Evolutionary conservation across 2,797 vertebrate genomes (phyloP).

Genomic region (Poecilia velifera): DNA sequence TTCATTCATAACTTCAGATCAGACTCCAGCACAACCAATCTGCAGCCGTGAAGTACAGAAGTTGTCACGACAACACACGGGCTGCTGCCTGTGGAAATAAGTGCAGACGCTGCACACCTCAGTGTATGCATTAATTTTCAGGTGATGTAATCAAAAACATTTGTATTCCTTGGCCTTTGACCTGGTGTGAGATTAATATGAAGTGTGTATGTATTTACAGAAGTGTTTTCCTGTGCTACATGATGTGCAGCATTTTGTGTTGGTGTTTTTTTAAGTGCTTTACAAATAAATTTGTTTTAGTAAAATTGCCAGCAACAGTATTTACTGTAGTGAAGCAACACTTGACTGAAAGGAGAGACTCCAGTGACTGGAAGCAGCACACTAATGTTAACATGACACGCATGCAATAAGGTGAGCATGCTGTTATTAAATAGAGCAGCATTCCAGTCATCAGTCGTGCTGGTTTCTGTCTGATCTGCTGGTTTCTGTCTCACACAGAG

Average conservation of each 20-base stretch:
- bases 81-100: neutral
- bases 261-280: neutral
- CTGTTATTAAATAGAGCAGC: neutral
- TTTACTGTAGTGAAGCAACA: neutral
- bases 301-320: neutral
- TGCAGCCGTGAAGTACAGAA: neutral
- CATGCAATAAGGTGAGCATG: neutral
- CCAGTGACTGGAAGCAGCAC: neutral
- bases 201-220: neutral
- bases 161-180: neutral
- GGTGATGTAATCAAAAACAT: neutral
- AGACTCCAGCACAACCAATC: neutral
- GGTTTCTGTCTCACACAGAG: neutral
- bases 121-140: neutral
- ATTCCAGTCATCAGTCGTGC: neutral
- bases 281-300: neutral
- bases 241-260: neutral
- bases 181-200: neutral
- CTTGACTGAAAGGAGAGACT: neutral
- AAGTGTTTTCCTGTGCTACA: neutral
- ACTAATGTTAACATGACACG: neutral
- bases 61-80: neutral
- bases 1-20: neutral
- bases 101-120: neutral
- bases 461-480: neutral